Conservation (phyloP, 2,797 vertebrate species). For the Amblyopsis hoosieri region DNA sequence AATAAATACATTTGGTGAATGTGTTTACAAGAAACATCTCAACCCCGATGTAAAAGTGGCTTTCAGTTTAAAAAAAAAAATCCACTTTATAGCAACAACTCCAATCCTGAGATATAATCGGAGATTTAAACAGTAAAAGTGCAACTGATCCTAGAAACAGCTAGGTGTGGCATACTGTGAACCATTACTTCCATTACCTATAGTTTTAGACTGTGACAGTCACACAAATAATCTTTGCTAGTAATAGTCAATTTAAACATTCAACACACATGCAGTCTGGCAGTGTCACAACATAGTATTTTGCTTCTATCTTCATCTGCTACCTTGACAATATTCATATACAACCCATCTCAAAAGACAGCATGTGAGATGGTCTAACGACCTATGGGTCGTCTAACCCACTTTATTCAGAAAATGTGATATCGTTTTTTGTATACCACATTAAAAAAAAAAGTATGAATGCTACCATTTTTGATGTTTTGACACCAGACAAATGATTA, state of each 20-base stretch:
- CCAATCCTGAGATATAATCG: no score
- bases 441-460: no score
- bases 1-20: no score
- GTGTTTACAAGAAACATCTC: no score
- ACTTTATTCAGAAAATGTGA: background rate
- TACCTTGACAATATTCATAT: background rate
- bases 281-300: background rate
- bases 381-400: background rate
- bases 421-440: background rate
- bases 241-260: slow-evolving; percentile 22
- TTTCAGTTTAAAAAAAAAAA: no score
- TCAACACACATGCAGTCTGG: background rate
- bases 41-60: no score
- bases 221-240: slow-evolving; percentile 37
- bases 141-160: slow-evolving; percentile 32
- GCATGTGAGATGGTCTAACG: no score
- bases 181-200: background rate
- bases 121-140: slow-evolving; percentile 28
- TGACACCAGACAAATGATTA: no score
- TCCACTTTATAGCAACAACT: no score
- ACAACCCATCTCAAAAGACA: no score
- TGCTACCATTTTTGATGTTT: no score
- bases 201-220: slow-evolving; percentile 11
- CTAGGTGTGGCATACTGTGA: slow-evolving; percentile 15
- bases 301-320: background rate